These are phyloP conservation scores for Diarsia rubi DNA, from an alignment of 2,888 invertebrate genomes.

Conservation along the genomic window DNA sequence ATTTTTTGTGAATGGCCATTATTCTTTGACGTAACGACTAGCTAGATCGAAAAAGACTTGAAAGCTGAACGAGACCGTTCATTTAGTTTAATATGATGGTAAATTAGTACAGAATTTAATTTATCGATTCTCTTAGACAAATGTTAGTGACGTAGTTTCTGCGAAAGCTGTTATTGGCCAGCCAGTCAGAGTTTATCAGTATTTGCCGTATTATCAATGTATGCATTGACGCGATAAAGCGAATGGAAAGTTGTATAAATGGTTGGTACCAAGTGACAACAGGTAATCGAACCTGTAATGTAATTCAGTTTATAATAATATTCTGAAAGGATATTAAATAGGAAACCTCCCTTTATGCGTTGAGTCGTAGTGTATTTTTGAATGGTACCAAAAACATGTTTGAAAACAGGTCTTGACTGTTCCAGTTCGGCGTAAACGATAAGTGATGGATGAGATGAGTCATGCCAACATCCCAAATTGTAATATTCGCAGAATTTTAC, in stretches of 20 bases:
- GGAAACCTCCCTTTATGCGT: neutral
- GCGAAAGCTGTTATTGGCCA: conserved; percentile 46
- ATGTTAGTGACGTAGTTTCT: conserved; percentile 21
- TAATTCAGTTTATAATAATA: conserved; percentile 3
- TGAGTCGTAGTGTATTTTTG: conserved; percentile 3
- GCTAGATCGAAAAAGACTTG: neutral
- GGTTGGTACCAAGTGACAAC: conserved; percentile 33
- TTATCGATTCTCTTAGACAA: conserved; percentile 20
- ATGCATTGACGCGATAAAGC: conserved; percentile 56
- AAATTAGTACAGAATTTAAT: conserved; percentile 6
- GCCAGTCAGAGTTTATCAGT: conserved; percentile 58
- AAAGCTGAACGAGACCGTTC: conserved; percentile 10
- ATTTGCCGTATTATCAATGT: conserved; percentile 61
- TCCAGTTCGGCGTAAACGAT: conserved; percentile 4
- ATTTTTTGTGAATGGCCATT: conserved; percentile 37
- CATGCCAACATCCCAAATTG: conserved; percentile 45
- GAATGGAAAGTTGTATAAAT: conserved; percentile 62
- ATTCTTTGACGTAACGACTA: conserved; percentile 24
- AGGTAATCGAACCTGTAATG: conserved; percentile 18
- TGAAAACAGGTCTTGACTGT: conserved; percentile 13
- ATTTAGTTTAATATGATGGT: conserved; percentile 7
- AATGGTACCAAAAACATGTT: conserved; percentile 27
- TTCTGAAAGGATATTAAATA: conserved; percentile 6
- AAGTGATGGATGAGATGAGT: conserved; percentile 42
- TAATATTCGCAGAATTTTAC: conserved; percentile 26